A percentile compares a stretch with the other conserved stretches of the same genome.
phyloP scores from a whole-genome alignment of 1,140 invertebrate species.

The Tetranychus urticae region DNA sequence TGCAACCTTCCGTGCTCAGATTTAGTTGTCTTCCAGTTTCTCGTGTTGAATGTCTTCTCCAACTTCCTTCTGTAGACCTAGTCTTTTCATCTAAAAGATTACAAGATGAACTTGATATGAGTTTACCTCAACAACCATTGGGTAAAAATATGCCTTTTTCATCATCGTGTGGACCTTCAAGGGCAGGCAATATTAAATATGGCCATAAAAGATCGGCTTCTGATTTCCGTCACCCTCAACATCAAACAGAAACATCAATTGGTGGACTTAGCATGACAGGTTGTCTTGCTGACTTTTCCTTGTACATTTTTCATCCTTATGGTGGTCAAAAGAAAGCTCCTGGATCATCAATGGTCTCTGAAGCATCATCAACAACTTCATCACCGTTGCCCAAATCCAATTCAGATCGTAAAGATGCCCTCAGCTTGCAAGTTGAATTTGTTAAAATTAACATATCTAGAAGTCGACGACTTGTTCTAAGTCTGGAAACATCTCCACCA shows the following conservation, averaged over 20 bases:
- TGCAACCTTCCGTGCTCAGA: constrained; percentile 83
- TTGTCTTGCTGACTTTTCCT: constrained; percentile 79
- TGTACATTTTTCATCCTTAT: constrained; percentile 93
- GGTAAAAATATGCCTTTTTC: background rate
- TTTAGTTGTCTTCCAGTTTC: constrained; percentile 88
- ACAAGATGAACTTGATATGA: constrained; percentile 34
- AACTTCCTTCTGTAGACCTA: constrained; percentile 77
- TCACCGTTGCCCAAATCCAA: constrained; percentile 40
- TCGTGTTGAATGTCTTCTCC: constrained; percentile 81
- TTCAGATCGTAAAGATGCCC: constrained; percentile 72
- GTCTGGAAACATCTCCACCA: background rate
- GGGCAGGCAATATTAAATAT: background rate
- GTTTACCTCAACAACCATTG: background rate
- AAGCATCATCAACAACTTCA: background rate
- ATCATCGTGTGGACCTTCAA: background rate
- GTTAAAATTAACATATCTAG: constrained; percentile 83
- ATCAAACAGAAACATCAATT: constrained; percentile 25
- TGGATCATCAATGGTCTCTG: constrained; percentile 18
- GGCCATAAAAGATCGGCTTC: background rate
- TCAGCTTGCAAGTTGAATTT: constrained; percentile 88
- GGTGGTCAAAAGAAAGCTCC: constrained; percentile 55
- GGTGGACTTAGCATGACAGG: constrained; percentile 79
- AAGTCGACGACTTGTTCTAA: constrained; percentile 38
- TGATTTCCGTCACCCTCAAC: background rate
- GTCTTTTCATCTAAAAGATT: constrained; percentile 72